Evolutionary conservation across 2,113 vertebrate genomes (phyloP).

Genomic region (Lichenostomus cassidix): DNA sequence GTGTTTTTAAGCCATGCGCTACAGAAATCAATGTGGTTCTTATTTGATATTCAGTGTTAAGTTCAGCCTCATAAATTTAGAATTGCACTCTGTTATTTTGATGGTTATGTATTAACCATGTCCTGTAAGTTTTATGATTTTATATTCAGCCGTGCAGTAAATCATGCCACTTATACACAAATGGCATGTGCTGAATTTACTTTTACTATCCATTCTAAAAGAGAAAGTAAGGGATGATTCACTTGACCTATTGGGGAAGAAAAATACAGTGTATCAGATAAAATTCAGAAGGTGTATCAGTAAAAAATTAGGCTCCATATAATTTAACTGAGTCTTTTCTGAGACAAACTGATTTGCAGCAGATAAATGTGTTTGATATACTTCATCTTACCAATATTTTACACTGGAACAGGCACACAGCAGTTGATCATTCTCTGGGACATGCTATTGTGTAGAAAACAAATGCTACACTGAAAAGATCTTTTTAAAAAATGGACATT

Average conservation of each 20-base stretch:
- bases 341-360: slow-evolving; percentile 57
- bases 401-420: not conserved
- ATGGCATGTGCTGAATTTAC: slow-evolving; percentile 62
- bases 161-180: slow-evolving; percentile 73
- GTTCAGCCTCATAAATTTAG: slow-evolving; percentile 88
- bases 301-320: slow-evolving; percentile 68
- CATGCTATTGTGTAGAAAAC: not conserved
- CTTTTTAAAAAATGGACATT: not conserved
- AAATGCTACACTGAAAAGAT: not conserved
- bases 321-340: slow-evolving; percentile 67
- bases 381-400: slow-evolving; percentile 35
- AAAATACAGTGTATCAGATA: slow-evolving; percentile 63
- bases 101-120: slow-evolving; percentile 87
- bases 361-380: slow-evolving; percentile 60
- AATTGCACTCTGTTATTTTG: slow-evolving; percentile 86
- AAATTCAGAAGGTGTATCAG: slow-evolving; percentile 62
- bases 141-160: slow-evolving; percentile 78
- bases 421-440: slow-evolving; percentile 9
- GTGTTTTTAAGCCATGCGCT: slow-evolving; percentile 91
- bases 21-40: slow-evolving; percentile 88
- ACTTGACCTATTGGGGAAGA: slow-evolving; percentile 52
- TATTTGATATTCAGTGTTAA: slow-evolving; percentile 87
- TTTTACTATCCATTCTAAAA: slow-evolving; percentile 63
- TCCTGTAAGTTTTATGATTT: slow-evolving; percentile 87
- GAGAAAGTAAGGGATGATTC: slow-evolving; percentile 59